Base-by-base conservation (phyloP, 1,140 invertebrate species). In the Tyrophagus putrescentiae region DNA sequence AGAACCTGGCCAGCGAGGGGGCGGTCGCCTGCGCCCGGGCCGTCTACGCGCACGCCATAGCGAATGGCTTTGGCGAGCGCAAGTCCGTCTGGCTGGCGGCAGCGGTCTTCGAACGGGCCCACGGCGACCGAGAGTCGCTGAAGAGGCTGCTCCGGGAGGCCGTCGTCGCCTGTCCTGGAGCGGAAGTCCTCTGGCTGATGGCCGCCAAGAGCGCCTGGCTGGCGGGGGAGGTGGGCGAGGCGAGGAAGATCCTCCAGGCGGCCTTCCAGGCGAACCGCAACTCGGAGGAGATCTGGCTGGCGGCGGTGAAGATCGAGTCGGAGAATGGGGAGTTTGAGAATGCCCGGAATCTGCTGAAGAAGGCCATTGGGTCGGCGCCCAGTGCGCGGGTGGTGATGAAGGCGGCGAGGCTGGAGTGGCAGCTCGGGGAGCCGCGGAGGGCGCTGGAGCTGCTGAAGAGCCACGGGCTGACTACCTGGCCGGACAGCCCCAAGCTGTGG, bases 271-370 rank as follows among this genome's bases (percentile, higher is more conserved):
- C 93, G 0, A 98, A 98, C 78, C 92, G 94, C 0, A 98, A 99
- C 75, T 96, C 90, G 1, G 95, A 99, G 74, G 92, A 98, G 72
- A 99, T 99, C 76, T 99, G 95, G 95, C 78, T 99, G 68, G 96
- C 96, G 64, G 96, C 96, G 41, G 94, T 98, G 0, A 99, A 99
- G 72, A 72, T 99, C 33, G 96, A 99, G 73, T 94, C 88, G 28
- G 95, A 99, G 75, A 98, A 98, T 73, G 84, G 87, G 31, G 93
- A 98, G 74, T 97, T 93, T 71, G 90, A 97, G 66, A 77, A 93
- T 70, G 94, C 96, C 0, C 76, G 94, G 61, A 79, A 87, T 58
- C 75, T 99, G 62, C 73, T 99, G 21, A 83, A 88, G 6, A 96
- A 96, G 74, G 96, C 96, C 0, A 76, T 95, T 70, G 85, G 85